Evolutionary conservation across 2,113 vertebrate species (phyloP), one percentile per base, ranked within the genome.

Genomic region (Sciurus niger): DNA sequence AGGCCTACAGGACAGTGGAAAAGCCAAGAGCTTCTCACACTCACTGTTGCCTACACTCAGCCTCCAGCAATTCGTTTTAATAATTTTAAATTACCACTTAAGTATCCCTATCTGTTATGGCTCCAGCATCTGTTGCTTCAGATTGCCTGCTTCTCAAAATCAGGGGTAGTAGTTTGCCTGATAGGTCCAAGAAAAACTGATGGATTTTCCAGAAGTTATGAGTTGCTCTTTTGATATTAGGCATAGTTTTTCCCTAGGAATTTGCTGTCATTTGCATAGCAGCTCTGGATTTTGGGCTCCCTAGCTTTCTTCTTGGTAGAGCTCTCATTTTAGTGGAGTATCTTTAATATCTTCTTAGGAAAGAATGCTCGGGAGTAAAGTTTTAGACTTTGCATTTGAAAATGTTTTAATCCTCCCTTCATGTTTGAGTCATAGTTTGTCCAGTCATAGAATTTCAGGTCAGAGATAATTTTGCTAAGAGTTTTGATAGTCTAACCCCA

Each of bases 331-430:
- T 70, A 79, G 22, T 34, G 25, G 11, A 25, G 32, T 34, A 46
- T 60, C 65, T 37, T 40, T 40, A 43, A 20, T 34, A 79, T 72
- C 13, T 60, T 90, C 25, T 43, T 63, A 51, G 67, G 51, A 63
- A 63, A 88, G 30, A 89, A 18, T 85, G 13, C 13, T 53, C 60
- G 43, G 17, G 73, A 63, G 5, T 84, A 40, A 85, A 78, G 34
- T 79, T 95, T 85, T 85, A 32, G 40, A 72, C 43, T 72, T 90
- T 79, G 72, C 25, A 7, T 79, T 77, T 63, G 14, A 95, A 90
- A 77, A 46, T 34, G 12, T 40, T 32, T 70, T 55, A 48, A 84
- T 77, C 68, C 32, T 37, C 14, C 40, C 22, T 77, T 63, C 60
- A 63, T 63, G 60, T 28, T 63, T 63, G 60, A 25, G 24, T 63